Evolutionary conservation across 2,797 vertebrate genomes (phyloP).

Genomic region (Smutsia gigantea): DNA sequence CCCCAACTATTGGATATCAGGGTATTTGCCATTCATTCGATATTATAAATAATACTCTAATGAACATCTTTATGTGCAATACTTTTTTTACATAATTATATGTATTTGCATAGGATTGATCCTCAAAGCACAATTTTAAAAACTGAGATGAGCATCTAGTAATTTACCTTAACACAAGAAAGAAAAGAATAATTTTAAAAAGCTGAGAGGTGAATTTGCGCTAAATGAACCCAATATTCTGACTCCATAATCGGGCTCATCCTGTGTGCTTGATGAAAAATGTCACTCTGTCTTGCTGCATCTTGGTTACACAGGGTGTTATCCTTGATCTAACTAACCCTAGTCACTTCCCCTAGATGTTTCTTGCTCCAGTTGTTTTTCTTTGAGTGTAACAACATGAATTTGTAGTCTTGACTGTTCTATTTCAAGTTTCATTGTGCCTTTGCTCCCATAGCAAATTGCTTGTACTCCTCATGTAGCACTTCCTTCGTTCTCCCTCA

Average conservation of each 20-base stretch:
- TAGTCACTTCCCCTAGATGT: not conserved
- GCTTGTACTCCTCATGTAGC: accelerated
- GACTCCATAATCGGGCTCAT: not conserved
- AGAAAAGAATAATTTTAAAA: not conserved
- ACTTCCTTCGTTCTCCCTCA: not conserved
- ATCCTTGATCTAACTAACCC: not conserved
- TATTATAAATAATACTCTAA: not conserved
- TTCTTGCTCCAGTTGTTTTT: not conserved
- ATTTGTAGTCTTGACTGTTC: not conserved
- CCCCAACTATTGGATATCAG: not conserved
- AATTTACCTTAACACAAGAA: not conserved
- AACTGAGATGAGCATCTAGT: not conserved
- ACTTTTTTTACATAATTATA: not conserved
- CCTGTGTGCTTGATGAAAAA: not conserved
- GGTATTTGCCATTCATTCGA: not conserved
- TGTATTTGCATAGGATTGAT: not conserved
- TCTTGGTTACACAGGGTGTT: not conserved
- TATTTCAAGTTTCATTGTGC: not conserved
- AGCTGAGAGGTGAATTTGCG: not conserved
- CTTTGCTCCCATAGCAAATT: not conserved
- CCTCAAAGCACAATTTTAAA: not conserved
- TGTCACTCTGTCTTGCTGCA: not conserved
- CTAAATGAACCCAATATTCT: not conserved
- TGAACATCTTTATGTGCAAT: not conserved
- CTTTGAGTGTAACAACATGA: not conserved